A percentile compares a stretch with the other conserved stretches of the same genome.
Evolutionary conservation across 2,888 invertebrate species (phyloP).

Genomic region (Andrena fulva): DNA sequence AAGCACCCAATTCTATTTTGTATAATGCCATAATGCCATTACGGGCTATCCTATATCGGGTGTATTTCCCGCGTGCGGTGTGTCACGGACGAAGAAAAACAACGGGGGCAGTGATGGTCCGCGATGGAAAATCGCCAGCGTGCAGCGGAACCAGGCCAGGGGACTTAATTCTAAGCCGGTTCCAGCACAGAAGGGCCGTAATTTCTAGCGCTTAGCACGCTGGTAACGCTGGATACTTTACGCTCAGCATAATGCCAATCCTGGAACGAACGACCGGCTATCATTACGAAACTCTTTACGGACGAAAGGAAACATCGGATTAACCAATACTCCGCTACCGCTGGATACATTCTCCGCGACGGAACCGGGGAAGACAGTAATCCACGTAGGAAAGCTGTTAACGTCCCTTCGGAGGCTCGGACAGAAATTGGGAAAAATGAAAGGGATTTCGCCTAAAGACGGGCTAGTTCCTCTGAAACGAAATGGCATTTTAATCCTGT

Average conservation of each 20-base stretch:
- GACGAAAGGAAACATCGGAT: not conserved
- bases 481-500: constrained; percentile 49
- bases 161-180: not conserved
- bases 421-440: constrained; percentile 24
- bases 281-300: not conserved
- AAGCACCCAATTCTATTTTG: constrained; percentile 80
- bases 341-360: not conserved
- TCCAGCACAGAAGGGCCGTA: not conserved
- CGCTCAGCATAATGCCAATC: not conserved
- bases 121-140: not conserved
- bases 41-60: constrained; percentile 46
- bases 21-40: constrained; percentile 81
- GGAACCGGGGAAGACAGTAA: not conserved
- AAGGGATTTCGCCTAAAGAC: constrained; percentile 14
- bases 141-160: not conserved
- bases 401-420: not conserved
- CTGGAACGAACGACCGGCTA: not conserved
- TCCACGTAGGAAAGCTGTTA: constrained; percentile 2
- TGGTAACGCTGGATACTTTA: not conserved
- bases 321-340: not conserved
- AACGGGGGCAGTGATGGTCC: not conserved
- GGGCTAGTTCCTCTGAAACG: constrained; percentile 36
- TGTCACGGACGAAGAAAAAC: constrained; percentile 11
- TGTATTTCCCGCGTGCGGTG: constrained; percentile 36
- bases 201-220: not conserved